These are phyloP conservation scores for Porites lutea DNA, from an alignment of 64 coral and sea anemone genomes.

Conservation along the genomic window DNA sequence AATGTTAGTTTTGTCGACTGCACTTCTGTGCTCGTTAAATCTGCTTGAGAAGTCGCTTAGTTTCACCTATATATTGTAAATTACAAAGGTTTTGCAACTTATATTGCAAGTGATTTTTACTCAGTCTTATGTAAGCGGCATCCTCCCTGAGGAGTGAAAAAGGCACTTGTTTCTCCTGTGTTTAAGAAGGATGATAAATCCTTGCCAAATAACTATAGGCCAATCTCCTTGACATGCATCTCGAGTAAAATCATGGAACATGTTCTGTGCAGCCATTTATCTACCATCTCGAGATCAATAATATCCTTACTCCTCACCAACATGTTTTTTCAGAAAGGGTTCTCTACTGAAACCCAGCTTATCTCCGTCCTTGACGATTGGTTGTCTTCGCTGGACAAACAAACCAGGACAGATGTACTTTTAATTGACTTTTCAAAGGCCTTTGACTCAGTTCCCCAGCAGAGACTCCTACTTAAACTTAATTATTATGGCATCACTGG, in stretches of 20 bases:
- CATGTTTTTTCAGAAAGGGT: conserved; percentile 44
- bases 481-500: background rate
- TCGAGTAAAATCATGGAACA: conserved; percentile 48
- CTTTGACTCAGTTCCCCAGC: no score
- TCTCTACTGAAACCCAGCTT: conserved; percentile 46
- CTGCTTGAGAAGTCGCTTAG: no score
- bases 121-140: conserved; percentile 3
- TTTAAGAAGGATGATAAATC: conserved; percentile 26
- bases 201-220: conserved; percentile 25
- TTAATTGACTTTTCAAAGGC: no score
- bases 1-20: no score
- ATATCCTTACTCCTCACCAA: conserved; percentile 20
- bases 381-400: background rate
- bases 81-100: no score
- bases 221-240: conserved; percentile 38
- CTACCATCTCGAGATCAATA: conserved; percentile 1
- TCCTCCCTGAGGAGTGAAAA: conserved; percentile 5
- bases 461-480: no score
- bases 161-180: background rate
- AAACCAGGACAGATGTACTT: conserved; percentile 9
- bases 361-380: conserved; percentile 32
- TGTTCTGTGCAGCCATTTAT: conserved; percentile 1
- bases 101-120: background rate
- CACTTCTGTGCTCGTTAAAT: no score
- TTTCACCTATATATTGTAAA: no score